These are phyloP conservation scores for Aphaenogaster rudis DNA, from an alignment of 1,140 invertebrate genomes.

Conservation along the genomic window DNA sequence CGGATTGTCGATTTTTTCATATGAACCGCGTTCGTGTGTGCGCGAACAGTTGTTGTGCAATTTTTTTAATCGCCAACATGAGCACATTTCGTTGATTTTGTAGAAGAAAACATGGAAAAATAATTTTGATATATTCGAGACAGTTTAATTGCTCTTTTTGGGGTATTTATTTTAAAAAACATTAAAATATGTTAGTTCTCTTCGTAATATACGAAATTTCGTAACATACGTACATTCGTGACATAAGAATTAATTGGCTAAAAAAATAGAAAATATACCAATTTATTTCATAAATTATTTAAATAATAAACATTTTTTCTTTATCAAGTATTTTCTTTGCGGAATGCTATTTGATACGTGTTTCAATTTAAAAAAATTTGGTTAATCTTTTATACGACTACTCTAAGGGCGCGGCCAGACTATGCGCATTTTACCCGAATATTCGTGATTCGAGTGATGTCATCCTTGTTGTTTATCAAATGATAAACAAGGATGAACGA, in stretches of 20 bases:
- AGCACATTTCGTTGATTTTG: conserved; percentile 10
- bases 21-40: background rate
- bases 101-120: background rate
- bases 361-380: background rate
- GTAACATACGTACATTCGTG: too few relatives aligned
- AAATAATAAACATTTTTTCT: conserved; percentile 15
- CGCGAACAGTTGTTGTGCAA: conserved; percentile 10
- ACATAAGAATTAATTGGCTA: too few relatives aligned
- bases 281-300: conserved; percentile 2
- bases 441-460: too few relatives aligned
- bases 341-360: background rate
- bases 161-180: background rate
- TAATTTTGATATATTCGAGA: background rate
- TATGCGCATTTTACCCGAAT: too few relatives aligned
- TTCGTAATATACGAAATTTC: background rate
- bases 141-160: background rate
- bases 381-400: conserved; percentile 15
- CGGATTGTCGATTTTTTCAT: background rate
- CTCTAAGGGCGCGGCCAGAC: background rate
- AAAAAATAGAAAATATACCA: background rate
- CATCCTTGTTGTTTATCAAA: too few relatives aligned
- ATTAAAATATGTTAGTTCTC: background rate
- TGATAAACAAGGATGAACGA: too few relatives aligned
- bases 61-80: conserved; percentile 17
- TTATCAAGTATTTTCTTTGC: background rate